phyloP scores from a whole-genome alignment of 1,140 invertebrate genomes.

The Ceratosolen solmsi region DNA sequence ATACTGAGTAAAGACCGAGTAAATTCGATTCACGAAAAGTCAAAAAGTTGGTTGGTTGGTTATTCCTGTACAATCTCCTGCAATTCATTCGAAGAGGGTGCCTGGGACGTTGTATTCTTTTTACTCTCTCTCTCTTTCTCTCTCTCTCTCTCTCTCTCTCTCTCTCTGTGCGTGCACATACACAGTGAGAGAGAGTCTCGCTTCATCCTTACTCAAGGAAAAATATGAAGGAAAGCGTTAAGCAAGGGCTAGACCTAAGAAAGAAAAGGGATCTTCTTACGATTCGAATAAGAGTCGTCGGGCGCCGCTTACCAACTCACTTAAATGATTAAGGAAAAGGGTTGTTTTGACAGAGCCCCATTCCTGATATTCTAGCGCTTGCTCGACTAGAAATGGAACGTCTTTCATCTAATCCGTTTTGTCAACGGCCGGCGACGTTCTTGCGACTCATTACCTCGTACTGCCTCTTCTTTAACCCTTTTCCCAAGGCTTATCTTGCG shows the following conservation, averaged over 20 bases:
- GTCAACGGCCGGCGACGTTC: slow-evolving; percentile 66
- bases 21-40: slow-evolving; percentile 44
- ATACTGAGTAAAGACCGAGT: background rate
- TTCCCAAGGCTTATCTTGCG: slow-evolving; percentile 21
- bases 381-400: slow-evolving; percentile 51
- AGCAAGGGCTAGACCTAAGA: no score
- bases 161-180: no score
- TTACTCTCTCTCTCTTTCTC: background rate
- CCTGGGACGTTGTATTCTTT: background rate
- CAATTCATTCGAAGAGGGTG: slow-evolving; percentile 9
- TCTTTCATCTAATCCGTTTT: slow-evolving; percentile 71
- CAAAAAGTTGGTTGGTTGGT: background rate
- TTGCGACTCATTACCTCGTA: slow-evolving; percentile 64
- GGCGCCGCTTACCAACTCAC: slow-evolving; percentile 70
- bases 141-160: background rate
- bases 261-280: slow-evolving; percentile 65
- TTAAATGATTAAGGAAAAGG: slow-evolving; percentile 74
- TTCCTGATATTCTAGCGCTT: slow-evolving; percentile 50
- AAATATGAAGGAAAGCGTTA: slow-evolving; percentile 49
- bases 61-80: slow-evolving; percentile 1
- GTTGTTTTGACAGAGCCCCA: slow-evolving; percentile 70
- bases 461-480: slow-evolving; percentile 23
- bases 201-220: background rate
- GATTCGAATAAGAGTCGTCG: slow-evolving; percentile 60
- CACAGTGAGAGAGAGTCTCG: no score